A percentile compares a stretch with the other conserved stretches of the same genome.
phyloP scores from a whole-genome alignment of 1,140 invertebrate species.

The Trypoxylus dichotomus region DNA sequence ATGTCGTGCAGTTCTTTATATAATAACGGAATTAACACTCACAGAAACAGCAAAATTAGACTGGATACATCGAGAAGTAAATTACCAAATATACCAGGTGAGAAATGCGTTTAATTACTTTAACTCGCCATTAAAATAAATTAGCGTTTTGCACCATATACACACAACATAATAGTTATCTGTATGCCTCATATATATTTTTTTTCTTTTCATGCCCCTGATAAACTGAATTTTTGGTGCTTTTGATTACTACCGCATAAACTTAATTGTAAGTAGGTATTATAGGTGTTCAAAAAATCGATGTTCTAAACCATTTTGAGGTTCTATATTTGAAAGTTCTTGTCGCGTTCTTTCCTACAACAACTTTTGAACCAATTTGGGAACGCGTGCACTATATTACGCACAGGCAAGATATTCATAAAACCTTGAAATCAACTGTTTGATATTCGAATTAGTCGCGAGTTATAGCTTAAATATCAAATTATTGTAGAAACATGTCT shows the following conservation, averaged over 20 bases:
- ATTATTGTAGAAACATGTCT: no score
- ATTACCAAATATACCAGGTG: slow-evolving; percentile 3
- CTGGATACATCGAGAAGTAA: slow-evolving; percentile 38
- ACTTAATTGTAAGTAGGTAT: slow-evolving; percentile 16
- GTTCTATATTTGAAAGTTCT: no score
- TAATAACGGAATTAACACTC: slow-evolving; percentile 45
- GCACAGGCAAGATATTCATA: no score
- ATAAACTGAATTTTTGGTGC: slow-evolving; percentile 19
- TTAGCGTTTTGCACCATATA: neutral
- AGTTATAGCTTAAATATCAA: no score
- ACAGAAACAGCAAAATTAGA: slow-evolving; percentile 39
- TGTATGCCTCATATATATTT: neutral
- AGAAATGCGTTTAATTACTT: neutral
- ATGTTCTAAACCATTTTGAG: no score
- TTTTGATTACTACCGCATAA: slow-evolving; percentile 7
- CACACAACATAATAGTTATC: slow-evolving; percentile 17
- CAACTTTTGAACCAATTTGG: no score
- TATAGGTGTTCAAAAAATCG: neutral
- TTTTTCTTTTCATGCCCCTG: slow-evolving; percentile 18
- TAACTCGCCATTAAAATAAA: no score
- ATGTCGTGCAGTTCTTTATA: slow-evolving; percentile 53
- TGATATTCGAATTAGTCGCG: no score
- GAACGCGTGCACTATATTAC: no score
- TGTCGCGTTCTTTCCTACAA: no score
- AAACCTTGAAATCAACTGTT: no score